Base-by-base conservation (phyloP, 2,888 invertebrate genomes). In the Eubasilissa splendida region DNA sequence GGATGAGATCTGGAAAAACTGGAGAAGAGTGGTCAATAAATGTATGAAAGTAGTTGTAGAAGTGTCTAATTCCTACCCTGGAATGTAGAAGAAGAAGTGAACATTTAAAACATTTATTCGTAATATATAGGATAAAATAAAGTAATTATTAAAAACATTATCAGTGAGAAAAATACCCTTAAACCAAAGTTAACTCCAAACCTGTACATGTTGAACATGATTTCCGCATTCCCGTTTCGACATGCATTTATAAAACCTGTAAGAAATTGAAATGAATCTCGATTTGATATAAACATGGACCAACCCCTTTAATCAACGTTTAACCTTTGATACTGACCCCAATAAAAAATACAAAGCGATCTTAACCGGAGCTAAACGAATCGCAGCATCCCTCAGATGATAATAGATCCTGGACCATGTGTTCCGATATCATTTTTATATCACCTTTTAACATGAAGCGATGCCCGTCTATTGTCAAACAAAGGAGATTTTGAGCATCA, bases 271-370 rank as follows among this genome's bases (percentile, higher is more conserved):
- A 58, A 78, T 60, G 22, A 56, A 42, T 8, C 56, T 22, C 5
- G 8, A 33, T 60, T 71, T 52, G 53, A 71, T 50, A n/a, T 33
- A 71, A 10, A 12, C 78, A 14, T 66, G 68, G 59, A 50, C 74
- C 79, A 59, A 3, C 58, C 79, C 76, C 56, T 14, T 31, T 68
- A 58, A 75, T 79, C 22, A 74, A 52, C 65, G 68, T 31, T 74
- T 79, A 54, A 75, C 79, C 79, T 68, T 65, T 66, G 78, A 78
- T 66, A 7, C 50, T 56, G 75, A 79, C 75, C 75, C 58, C 56
- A 68, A 75, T 75, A 66, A 79, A 65, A 74, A 59, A 71, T 10
- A 53, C 63, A 56, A 66, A 52, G 14, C 14, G 31, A 76, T 76
- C 59, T 74, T n/a, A 59, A 74, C 76, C 63, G 53, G 42, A 42